Evolutionary conservation across 2,113 vertebrate genomes (phyloP).

Genomic region (Lycocorax pyrrhopterus): DNA sequence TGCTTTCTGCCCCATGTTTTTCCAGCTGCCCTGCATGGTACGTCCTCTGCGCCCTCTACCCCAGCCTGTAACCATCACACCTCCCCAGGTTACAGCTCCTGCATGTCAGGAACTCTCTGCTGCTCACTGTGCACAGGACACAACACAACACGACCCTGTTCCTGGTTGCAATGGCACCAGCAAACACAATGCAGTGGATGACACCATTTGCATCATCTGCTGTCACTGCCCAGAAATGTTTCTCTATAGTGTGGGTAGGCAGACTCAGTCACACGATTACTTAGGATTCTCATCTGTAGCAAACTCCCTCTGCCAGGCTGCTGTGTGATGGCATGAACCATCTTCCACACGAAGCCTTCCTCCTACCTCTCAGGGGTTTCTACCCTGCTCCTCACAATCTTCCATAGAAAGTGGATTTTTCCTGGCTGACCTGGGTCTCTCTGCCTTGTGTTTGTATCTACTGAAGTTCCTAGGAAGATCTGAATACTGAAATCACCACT

Average conservation of each 20-base stretch:
- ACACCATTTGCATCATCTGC: background rate
- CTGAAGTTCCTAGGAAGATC: background rate
- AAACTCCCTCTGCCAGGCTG: background rate
- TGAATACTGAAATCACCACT: background rate
- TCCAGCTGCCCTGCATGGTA: background rate
- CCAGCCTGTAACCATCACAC: background rate
- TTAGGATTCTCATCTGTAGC: background rate
- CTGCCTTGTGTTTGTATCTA: background rate
- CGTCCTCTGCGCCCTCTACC: background rate
- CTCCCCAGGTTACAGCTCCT: background rate
- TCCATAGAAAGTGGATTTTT: background rate
- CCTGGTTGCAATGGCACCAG: background rate
- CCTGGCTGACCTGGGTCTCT: background rate
- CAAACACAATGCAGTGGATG: background rate
- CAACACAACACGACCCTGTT: accelerated
- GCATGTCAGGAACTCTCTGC: background rate
- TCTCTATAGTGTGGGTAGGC: background rate
- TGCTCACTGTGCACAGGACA: background rate
- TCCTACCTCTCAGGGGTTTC: background rate
- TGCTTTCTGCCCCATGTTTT: background rate
- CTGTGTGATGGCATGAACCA: background rate
- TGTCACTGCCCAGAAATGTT: background rate
- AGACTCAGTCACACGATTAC: background rate
- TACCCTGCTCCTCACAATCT: background rate
- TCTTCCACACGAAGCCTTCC: background rate